Evolutionary conservation across 2,113 vertebrate species (phyloP).

Genomic region (Hiodon alosoides): DNA sequence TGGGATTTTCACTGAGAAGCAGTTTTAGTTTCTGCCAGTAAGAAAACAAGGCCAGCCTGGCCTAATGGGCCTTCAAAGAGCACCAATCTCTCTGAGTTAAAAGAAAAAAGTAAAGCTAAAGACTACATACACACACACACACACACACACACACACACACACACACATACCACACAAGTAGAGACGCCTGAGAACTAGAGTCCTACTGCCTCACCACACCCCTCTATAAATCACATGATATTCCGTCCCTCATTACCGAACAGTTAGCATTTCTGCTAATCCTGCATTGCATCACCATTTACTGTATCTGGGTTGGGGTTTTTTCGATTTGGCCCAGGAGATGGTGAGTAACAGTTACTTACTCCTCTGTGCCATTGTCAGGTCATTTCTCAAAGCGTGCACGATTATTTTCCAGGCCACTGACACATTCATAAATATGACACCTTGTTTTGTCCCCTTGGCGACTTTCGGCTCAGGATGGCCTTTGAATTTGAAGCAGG

Average conservation of each 20-base stretch:
- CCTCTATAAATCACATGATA: conserved; percentile 47
- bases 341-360: conserved; percentile 54
- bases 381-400: conserved; percentile 53
- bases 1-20: too few species aligned
- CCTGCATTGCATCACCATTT: conserved; percentile 47
- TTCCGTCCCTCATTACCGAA: conserved; percentile 39
- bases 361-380: conserved; percentile 54
- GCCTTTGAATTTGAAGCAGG: conserved; percentile 72
- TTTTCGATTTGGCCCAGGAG: conserved; percentile 50
- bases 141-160: not conserved
- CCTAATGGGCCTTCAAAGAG: not conserved
- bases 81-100: not conserved
- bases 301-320: conserved; percentile 20
- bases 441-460: conserved; percentile 74
- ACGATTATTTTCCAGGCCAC: conserved; percentile 51
- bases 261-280: conserved; percentile 63
- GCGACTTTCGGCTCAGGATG: conserved; percentile 62
- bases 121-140: not conserved
- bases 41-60: not conserved
- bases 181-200: conserved; percentile 10
- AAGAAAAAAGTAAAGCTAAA: not conserved
- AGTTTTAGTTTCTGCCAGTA: not conserved
- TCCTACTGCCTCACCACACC: conserved; percentile 11
- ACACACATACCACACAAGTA: not conserved
- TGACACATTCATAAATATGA: conserved; percentile 74